Evolutionary conservation across 1,140 invertebrate species (phyloP).

Genomic region (Ips nitidus): DNA sequence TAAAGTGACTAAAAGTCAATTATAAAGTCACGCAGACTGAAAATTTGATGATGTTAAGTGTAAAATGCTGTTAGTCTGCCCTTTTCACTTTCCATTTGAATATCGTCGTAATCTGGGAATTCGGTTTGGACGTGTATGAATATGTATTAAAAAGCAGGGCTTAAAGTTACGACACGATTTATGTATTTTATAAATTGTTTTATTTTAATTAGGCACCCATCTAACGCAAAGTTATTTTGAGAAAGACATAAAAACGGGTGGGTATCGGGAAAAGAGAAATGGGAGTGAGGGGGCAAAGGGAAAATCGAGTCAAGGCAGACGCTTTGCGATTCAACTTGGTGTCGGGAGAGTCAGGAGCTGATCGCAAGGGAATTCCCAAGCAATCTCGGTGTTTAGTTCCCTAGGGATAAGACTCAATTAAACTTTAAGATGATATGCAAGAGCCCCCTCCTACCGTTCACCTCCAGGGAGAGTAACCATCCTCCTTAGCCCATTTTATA

Average conservation of each 20-base stretch:
- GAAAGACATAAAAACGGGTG: slow-evolving; percentile 6
- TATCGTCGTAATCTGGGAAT: neutral
- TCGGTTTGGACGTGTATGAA: slow-evolving; percentile 1
- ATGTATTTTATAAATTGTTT: neutral
- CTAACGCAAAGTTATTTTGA: neutral
- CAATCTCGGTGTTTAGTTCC: slow-evolving; percentile 59
- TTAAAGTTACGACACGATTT: neutral
- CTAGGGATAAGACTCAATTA: slow-evolving; percentile 65
- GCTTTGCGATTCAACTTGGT: slow-evolving; percentile 38
- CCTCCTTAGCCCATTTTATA: slow-evolving; percentile 34
- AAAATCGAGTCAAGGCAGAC: slow-evolving; percentile 36
- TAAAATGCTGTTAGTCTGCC: slow-evolving; percentile 17
- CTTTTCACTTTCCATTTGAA: slow-evolving; percentile 13
- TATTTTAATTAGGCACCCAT: slow-evolving; percentile 2
- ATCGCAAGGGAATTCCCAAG: slow-evolving; percentile 52
- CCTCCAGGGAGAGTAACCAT: slow-evolving; percentile 21
- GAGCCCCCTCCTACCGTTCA: slow-evolving; percentile 42
- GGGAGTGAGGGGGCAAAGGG: neutral
- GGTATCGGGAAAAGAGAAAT: slow-evolving; percentile 13
- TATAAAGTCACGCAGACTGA: slow-evolving; percentile 3
- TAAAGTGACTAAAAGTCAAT: neutral
- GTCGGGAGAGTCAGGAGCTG: slow-evolving; percentile 48
- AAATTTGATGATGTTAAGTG: slow-evolving; percentile 8
- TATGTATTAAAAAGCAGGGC: slow-evolving; percentile 13
- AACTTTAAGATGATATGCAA: slow-evolving; percentile 72